Conservation (phyloP, 2,113 vertebrate genomes). For the Nyctereutes procyonoides region DNA sequence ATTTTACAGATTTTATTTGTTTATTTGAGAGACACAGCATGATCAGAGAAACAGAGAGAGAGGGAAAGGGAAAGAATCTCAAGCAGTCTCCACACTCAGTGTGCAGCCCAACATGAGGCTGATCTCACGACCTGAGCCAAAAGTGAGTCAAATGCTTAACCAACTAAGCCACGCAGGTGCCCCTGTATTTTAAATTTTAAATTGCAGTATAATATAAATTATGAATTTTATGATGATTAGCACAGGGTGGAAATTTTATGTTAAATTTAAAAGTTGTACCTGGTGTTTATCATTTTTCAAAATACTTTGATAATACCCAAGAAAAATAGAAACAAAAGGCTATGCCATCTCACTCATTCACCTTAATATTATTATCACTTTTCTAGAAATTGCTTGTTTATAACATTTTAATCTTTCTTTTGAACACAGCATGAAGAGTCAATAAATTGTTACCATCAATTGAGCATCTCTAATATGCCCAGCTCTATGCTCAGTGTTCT, state of each 20-base stretch:
- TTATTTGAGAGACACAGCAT: not conserved
- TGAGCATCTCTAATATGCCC: not conserved
- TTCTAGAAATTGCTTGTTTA: not conserved
- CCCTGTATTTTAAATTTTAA: not conserved
- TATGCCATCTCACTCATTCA: not conserved
- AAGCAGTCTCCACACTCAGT: not conserved
- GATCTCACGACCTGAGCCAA: not conserved
- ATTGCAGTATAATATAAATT: not conserved
- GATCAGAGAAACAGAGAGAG: not conserved
- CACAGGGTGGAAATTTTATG: not conserved
- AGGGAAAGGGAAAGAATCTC: not conserved
- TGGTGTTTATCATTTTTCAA: not conserved
- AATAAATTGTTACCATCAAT: not conserved
- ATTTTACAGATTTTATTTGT: not conserved
- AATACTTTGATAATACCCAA: not conserved
- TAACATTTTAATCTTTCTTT: not conserved
- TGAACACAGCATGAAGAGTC: not conserved
- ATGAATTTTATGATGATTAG: not conserved
- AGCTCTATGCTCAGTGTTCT: not conserved
- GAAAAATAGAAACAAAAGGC: not conserved
- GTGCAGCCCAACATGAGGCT: not conserved
- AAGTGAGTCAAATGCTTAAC: not conserved
- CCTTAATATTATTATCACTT: not conserved
- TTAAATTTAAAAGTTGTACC: not conserved
- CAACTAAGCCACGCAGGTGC: not conserved